Evolutionary conservation across 2,888 invertebrate genomes (phyloP), one percentile per base, ranked within the genome.

Genomic region (Eledone cirrhosa): DNA sequence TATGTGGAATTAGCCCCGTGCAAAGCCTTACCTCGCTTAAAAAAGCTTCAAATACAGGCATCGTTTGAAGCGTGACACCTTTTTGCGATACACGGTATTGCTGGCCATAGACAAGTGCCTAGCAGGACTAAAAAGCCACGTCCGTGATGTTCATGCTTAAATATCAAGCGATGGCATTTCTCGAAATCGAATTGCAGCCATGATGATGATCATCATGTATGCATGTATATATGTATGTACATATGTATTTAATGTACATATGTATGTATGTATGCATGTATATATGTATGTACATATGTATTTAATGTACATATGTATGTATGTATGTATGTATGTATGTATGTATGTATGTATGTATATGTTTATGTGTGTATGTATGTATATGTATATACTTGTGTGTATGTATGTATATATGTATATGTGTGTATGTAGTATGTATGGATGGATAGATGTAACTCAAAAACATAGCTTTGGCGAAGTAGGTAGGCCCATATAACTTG

Each of bases 241-340:
- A 19, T 63, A 19, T 13, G 16, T 63, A 19, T 63, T 1, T 63
- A 63, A n/a, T 63, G 59, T 59, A 11, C n/a, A n/a, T 59, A n/a
- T 3, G 59, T 59, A n/a, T 59, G 11, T 59, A 2, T 59, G 59
- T n/a, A 2, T 59, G 11, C n/a, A n/a, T 59, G 3, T 5, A 19
- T 24, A 63, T 14, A 19, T 24, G 24, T 63, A 24, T 24, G 14
- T 14, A 19, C 22, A 63, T 63, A 63, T 1, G 7, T 53, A 2
- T 53, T 24, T 7, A 13, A 59, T n/a, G 59, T 3, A 59, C n/a
- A 59, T 59, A 59, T 59, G n/a, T 59, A 59, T 59, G n/a, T 59
- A 59, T 59, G n/a, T 59, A 59, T 59, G n/a, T 59, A 59, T 59
- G n/a, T 59, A 59, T 59, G n/a, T 59, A 59, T 59, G n/a, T 59